Evolutionary conservation across 2,888 invertebrate genomes (phyloP), one percentile per base, ranked within the genome.

Genomic region (Nymphalis polychloros): DNA sequence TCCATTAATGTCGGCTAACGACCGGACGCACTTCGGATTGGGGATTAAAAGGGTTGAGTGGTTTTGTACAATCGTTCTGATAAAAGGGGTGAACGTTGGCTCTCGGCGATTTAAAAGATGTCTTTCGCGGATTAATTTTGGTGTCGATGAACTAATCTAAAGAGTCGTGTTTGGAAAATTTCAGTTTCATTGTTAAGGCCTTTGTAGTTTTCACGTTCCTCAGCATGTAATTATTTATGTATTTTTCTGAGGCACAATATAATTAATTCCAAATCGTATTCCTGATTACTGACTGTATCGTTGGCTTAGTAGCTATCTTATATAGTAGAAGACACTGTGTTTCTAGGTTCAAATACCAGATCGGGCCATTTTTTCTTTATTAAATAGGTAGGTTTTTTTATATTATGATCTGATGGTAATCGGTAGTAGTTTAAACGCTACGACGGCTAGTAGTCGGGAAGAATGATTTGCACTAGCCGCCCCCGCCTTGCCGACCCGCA

Each of bases 1-100:
- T 88, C 90, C 91, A 91, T 92, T 92, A 92, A 91, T 92, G 92
- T 87, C 86, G 86, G 84, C 90, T 92, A 92, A 92, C 92, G 91
- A 92, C 90, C 92, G 89, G 87, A 90, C 90, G 88, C 88, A 87
- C 89, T 91, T 85, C 81, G 89, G 87, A 90, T 89, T 90, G 88
- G 87, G 92, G 86, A 89, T 90, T 90, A 90, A 92, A 92, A 92
- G 92, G 92, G 92, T 92, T 90, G 91, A 91, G 90, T 89, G 92
- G 89, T 90, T 90, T 90, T 87, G 89, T 90, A 91, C 89, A 91
- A 90, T 91, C 89, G 86, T 85, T 84, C 87, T 86, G 89, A 89
- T 89, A 90, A 89, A 90, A 88, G 85, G 85, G 89, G 85, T 86
- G 85, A 83, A 87, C 89, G 90, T 87, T 89, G 84, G 88, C 90